Base-by-base conservation (phyloP, 2,797 vertebrate genomes). In the Myotis pilosus region DNA sequence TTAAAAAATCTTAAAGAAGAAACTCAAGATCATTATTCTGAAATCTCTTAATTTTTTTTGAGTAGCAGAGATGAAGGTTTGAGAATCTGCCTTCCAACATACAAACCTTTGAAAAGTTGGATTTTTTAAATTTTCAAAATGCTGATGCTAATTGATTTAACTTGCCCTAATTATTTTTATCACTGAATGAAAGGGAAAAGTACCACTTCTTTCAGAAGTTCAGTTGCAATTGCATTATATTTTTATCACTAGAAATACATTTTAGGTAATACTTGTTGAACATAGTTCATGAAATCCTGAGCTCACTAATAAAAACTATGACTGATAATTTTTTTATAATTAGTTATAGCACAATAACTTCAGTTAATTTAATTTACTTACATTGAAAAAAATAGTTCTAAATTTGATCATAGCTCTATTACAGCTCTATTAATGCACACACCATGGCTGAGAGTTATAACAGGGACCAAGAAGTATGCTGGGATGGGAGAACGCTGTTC, bases 341-440 rank as follows among this genome's bases (percentile, higher is more conserved):
- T 94, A 89, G 25, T 47, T 84, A 86, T 9, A 89, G 60, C 36
- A 80, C 19, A 84, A 62, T 90, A 91, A 87, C 76, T 94, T 86
- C 69, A 94, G 47, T 66, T 90, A 78, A 95, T 91, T 75, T 62
- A 91, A 80, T 89, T 92, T 91, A 85, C 44, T 78, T 84, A 55
- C 41, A 80, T 33, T 87, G 5, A 71, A 95, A 92, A 51, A 62
- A 55, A 57, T 47, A 47, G 55, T 86, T 81, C 55, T 72, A 81
- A 87, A 66, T 93, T 85, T 92, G 64, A 80, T 81, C 57, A 76
- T 3, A 76, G 36, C 51, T 88, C 16, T 64, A 83, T 71, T 87
- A 80, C 44, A 75, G 15, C 11, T 60, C 33, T 64, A 33, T 78
- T 85, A 85, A 83, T 41, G 74, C 23, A 30, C 15, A 84, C 94